Evolutionary conservation across 2,113 vertebrate species (phyloP).

Genomic region (Rhinogobius similis): DNA sequence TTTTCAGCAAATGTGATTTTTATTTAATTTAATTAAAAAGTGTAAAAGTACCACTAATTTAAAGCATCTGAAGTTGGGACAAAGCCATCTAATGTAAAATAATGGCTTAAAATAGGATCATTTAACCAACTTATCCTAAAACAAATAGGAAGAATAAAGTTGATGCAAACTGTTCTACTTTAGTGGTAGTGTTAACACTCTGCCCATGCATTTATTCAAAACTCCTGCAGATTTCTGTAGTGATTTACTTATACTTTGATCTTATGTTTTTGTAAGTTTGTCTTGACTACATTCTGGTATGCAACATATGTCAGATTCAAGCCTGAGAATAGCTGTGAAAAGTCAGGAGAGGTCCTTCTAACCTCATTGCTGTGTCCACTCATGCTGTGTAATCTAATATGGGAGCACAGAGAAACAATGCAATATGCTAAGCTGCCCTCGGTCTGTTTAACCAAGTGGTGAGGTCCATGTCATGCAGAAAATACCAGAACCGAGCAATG

Average conservation of each 20-base stretch:
- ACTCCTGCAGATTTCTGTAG: neutral
- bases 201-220: no score
- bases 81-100: no score
- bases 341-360: slow-evolving; percentile 34
- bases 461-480: slow-evolving; percentile 41
- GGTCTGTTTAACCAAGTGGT: slow-evolving; percentile 33
- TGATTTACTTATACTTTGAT: neutral
- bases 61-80: no score
- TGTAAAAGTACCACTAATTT: no score
- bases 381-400: slow-evolving; percentile 65
- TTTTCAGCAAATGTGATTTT: no score
- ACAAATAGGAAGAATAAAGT: no score
- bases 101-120: no score
- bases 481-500: slow-evolving; percentile 44
- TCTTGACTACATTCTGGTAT: slow-evolving; percentile 20
- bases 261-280: neutral
- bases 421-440: slow-evolving; percentile 37
- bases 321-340: slow-evolving; percentile 12
- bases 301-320: slow-evolving; percentile 19
- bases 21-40: no score
- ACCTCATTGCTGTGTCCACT: slow-evolving; percentile 62
- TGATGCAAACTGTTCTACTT: no score
- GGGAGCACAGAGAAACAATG: slow-evolving; percentile 50
- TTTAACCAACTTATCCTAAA: no score
- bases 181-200: neutral